A percentile compares a stretch with the other conserved stretches of the same genome.
phyloP scores from a whole-genome alignment of 2,888 invertebrate genomes.

The Cryptophagus acutangulus region DNA sequence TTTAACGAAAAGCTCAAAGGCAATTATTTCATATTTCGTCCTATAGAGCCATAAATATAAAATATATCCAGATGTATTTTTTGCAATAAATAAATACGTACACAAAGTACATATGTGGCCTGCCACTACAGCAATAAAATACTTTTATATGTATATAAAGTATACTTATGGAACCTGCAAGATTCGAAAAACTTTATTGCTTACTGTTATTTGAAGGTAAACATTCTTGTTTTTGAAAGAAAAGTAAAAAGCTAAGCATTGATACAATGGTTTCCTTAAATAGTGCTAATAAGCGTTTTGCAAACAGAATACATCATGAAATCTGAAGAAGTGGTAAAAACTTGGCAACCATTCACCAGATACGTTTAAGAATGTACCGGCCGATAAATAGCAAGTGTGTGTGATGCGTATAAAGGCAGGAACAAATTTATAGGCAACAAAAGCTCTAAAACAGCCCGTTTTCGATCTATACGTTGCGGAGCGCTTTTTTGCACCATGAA shows the following conservation, averaged over 20 bases:
- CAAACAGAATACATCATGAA: slow-evolving; percentile 43
- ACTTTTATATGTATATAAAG: too few relatives aligned
- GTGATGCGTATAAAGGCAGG: slow-evolving; percentile 24
- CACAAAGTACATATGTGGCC: too few relatives aligned
- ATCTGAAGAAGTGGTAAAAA: slow-evolving; percentile 40
- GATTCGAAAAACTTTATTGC: slow-evolving; percentile 34
- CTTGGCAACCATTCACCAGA: slow-evolving; percentile 35
- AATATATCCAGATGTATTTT: too few relatives aligned
- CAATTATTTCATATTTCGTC: too few relatives aligned
- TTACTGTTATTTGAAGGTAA: slow-evolving; percentile 33
- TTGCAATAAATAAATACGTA: too few relatives aligned
- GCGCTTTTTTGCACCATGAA: too few relatives aligned
- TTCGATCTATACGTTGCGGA: too few relatives aligned
- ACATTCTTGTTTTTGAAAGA: slow-evolving; percentile 36
- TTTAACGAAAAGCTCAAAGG: too few relatives aligned
- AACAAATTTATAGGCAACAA: slow-evolving; percentile 40
- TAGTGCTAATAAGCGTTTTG: slow-evolving; percentile 42
- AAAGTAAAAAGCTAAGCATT: slow-evolving; percentile 35
- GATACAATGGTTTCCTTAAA: slow-evolving; percentile 42
- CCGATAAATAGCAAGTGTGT: slow-evolving; percentile 27
- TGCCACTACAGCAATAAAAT: too few relatives aligned
- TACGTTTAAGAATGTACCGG: slow-evolving; percentile 37
- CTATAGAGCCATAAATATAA: too few relatives aligned
- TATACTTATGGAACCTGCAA: slow-evolving; percentile 2
- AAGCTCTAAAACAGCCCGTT: slow-evolving; percentile 22